A percentile compares a stretch with the other conserved stretches of the same genome.
phyloP scores from a whole-genome alignment of 1,140 invertebrate genomes.

The Sarcophaga bullata region DNA sequence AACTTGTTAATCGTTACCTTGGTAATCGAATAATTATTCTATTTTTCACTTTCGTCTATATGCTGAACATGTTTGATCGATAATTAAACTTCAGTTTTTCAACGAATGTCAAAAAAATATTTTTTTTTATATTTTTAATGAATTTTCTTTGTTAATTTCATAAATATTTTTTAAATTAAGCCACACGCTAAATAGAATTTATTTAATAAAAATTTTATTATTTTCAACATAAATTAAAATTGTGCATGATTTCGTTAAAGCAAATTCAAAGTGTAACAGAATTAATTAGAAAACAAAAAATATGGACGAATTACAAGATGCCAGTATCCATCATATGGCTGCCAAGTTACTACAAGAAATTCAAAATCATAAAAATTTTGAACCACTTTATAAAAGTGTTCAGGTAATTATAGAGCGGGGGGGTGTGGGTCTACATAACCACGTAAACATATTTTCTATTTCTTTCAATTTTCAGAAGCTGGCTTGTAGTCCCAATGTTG shows the following conservation, averaged over 20 bases:
- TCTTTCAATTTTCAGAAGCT: conserved; percentile 70
- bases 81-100: conserved; percentile 11
- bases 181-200: too few species aligned
- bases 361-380: conserved; percentile 73
- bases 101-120: neutral
- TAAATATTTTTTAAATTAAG: too few species aligned
- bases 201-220: too few species aligned
- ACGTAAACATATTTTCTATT: neutral
- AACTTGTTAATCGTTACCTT: too few species aligned
- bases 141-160: neutral
- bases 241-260: too few species aligned
- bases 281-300: neutral
- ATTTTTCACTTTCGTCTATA: too few species aligned
- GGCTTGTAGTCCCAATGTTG: conserved; percentile 77
- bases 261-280: too few species aligned
- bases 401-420: conserved; percentile 71
- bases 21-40: too few species aligned
- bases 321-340: conserved; percentile 71
- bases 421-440: neutral
- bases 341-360: conserved; percentile 73
- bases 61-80: neutral
- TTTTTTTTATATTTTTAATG: neutral
- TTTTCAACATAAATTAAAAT: too few species aligned
- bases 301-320: conserved; percentile 70
- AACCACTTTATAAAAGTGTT: conserved; percentile 72